phyloP scores from a whole-genome alignment of 2,888 invertebrate genomes.

The Arenicola marina region DNA sequence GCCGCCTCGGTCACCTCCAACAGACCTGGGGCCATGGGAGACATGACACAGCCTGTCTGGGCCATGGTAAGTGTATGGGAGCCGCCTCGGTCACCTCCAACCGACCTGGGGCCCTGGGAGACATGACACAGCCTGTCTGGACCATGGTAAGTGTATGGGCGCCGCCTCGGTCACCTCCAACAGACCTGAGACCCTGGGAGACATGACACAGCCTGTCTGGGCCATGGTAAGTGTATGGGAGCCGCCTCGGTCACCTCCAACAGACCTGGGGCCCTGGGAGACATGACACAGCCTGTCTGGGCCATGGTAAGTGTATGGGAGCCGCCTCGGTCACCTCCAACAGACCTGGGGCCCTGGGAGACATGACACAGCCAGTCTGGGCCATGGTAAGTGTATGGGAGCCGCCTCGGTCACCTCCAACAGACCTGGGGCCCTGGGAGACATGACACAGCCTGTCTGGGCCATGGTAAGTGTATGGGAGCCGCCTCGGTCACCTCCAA shows the following conservation, averaged over 20 bases:
- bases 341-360: slow-evolving; percentile 34
- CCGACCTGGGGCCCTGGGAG: too few relatives aligned
- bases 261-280: too few relatives aligned
- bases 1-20: slow-evolving; percentile 45
- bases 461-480: too few relatives aligned
- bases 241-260: too few relatives aligned
- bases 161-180: slow-evolving; percentile 45
- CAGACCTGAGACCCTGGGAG: slow-evolving; percentile 34
- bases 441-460: too few relatives aligned
- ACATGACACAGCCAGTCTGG: slow-evolving; percentile 44
- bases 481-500: slow-evolving; percentile 45
- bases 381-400: slow-evolving; percentile 37
- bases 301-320: too few relatives aligned
- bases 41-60: slow-evolving; percentile 45
- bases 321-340: slow-evolving; percentile 45
- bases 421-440: too few relatives aligned
- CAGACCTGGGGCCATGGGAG: slow-evolving; percentile 34
- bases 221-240: slow-evolving; percentile 37
- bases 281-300: too few relatives aligned
- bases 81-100: too few relatives aligned
- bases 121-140: too few relatives aligned
- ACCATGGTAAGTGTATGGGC: too few relatives aligned
- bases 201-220: slow-evolving; percentile 45
- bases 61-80: slow-evolving; percentile 37
- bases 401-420: too few relatives aligned